Evolutionary conservation across 2,888 invertebrate species (phyloP), one percentile per base, ranked within the genome.

Genomic region (Lasius platythorax): DNA sequence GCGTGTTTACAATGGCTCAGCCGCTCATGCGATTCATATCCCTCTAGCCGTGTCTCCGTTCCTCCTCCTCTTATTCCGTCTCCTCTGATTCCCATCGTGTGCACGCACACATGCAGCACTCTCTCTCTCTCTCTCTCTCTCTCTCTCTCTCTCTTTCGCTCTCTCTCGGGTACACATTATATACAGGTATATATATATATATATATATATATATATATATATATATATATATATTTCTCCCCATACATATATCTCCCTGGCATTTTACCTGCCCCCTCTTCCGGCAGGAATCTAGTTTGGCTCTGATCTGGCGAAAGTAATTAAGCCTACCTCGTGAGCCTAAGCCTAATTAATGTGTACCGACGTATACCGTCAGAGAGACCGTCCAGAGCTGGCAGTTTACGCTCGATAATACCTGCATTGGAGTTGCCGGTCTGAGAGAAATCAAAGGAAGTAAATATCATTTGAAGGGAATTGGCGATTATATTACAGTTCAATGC

Each of bases 281-380:
- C 81, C 75, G 83, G 58, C 33, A 81, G 79, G 64, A 89, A 88
- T 89, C 90, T 89, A 88, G 89, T 91, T 92, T 85, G 83, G 86
- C 91, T 92, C 91, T 92, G 94, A 93, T 94, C 93, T 92, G 93
- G 92, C 92, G 93, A 94, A 94, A 94, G 93, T 94, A 94, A 94
- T 94, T 94, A 94, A 94, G 94, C 94, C 94, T 92, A 92, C 91
- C 91, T 91, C 90, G 92, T 91, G 91, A 92, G 91, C 91, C 92
- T 92, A 92, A 94, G 93, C 92, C 93, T 94, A 94, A 94, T 94
- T 94, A 93, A 94, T 94, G 94, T 94, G 93, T 94, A 93, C 92
- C 91, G 89, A 92, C 90, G 90, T 89, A 90, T 90, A 89, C 91
- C 89, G 88, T 87, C 89, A 89, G 90, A 89, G 91, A 87, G 85